Conservation (phyloP, 2,888 invertebrate genomes). For the Apamea anceps region DNA sequence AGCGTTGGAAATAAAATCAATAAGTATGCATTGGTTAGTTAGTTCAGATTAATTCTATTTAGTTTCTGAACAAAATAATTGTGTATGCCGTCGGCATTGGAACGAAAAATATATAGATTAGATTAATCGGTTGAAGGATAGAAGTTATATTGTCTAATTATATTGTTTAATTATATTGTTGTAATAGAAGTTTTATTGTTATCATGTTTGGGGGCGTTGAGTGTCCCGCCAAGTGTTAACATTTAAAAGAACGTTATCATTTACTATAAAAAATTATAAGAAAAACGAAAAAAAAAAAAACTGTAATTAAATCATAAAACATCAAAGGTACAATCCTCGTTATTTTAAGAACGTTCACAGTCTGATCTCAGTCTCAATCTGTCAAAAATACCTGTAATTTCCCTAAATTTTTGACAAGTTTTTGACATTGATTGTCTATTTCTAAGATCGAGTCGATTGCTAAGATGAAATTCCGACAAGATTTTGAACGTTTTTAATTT, state of each 20-base stretch:
- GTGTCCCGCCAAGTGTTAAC: background rate
- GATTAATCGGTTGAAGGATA: background rate
- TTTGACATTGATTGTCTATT: background rate
- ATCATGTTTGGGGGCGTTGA: background rate
- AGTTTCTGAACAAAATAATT: background rate
- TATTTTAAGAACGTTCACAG: background rate
- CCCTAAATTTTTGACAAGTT: background rate
- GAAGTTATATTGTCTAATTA: no score
- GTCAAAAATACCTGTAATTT: background rate
- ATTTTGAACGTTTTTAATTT: background rate
- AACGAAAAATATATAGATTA: background rate
- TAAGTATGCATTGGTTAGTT: background rate
- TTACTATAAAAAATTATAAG: background rate
- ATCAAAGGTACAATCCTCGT: constrained; percentile 20
- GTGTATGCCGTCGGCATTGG: background rate
- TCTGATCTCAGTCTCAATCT: background rate
- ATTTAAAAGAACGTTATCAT: background rate
- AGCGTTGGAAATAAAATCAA: background rate
- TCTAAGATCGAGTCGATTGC: no score
- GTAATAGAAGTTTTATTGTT: background rate
- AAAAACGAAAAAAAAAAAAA: background rate
- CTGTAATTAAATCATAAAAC: background rate
- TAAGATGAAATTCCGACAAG: background rate
- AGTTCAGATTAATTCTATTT: background rate
- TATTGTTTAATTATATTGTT: no score